phyloP scores from a whole-genome alignment of 2,113 vertebrate species.

The Pelecanoides urinatrix region DNA sequence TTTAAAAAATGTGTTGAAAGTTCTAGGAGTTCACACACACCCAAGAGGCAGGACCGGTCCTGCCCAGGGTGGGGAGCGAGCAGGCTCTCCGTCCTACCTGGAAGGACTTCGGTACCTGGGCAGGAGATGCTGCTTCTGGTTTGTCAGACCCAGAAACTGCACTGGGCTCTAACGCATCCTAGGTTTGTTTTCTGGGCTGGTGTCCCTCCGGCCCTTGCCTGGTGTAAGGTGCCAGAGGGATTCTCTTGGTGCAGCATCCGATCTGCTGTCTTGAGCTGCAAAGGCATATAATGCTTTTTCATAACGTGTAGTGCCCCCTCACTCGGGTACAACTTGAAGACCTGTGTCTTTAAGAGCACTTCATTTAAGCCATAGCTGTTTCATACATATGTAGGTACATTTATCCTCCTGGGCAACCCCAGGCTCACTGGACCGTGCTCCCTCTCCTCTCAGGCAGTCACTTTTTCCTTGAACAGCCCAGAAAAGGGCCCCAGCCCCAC shows the following conservation, averaged over 20 bases:
- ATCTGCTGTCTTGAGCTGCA: not conserved
- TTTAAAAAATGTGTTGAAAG: not conserved
- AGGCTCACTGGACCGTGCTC: not conserved
- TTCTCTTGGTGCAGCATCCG: fast-evolving
- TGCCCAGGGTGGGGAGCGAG: not conserved
- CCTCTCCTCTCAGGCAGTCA: not conserved
- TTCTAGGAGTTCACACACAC: not conserved
- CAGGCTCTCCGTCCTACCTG: fast-evolving
- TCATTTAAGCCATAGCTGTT: not conserved
- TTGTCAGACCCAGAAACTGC: not conserved
- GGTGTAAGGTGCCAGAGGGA: not conserved
- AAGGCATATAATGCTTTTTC: not conserved
- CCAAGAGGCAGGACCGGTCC: not conserved
- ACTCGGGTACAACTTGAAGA: not conserved
- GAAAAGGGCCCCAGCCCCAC: not conserved
- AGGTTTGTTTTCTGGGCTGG: not conserved
- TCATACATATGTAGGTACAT: not conserved
- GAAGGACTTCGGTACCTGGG: not conserved
- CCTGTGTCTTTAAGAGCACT: not conserved
- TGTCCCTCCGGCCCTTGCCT: not conserved
- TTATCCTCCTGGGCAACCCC: not conserved
- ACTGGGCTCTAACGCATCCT: not conserved
- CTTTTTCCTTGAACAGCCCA: not conserved
- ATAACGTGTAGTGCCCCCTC: fast-evolving
- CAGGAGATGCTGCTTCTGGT: not conserved